Evolutionary conservation across 2,888 invertebrate species (phyloP).

Genomic region (Microplitis deprimator): DNA sequence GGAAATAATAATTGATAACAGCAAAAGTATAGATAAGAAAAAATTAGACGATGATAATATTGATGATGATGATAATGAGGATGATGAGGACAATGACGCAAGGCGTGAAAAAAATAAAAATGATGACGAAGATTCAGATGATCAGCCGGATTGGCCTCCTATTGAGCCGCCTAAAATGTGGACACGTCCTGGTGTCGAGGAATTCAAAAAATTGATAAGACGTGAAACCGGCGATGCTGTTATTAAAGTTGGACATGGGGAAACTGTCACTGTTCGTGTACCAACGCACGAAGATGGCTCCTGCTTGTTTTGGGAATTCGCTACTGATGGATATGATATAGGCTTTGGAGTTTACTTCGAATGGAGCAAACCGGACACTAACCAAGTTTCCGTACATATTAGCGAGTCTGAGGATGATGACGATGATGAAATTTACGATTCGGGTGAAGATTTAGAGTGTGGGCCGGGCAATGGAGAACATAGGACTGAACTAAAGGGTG

Average conservation of each 20-base stretch:
- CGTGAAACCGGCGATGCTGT: constrained; percentile 89
- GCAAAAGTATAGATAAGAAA: constrained; percentile 50
- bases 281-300: constrained; percentile 96
- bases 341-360: constrained; percentile 99
- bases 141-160: constrained; percentile 69
- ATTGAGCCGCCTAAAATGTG: constrained; percentile 92
- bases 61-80: constrained; percentile 47
- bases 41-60: constrained; percentile 47
- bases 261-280: constrained; percentile 96
- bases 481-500: constrained; percentile 61
- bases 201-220: constrained; percentile 91
- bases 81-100: constrained; percentile 49
- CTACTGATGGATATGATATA: constrained; percentile 97
- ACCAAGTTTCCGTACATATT: constrained; percentile 92
- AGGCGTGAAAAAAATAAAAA: constrained; percentile 54
- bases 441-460: constrained; percentile 75
- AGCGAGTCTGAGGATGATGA: constrained; percentile 93
- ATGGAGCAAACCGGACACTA: constrained; percentile 91
- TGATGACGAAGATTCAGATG: constrained; percentile 53
- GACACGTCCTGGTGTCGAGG: constrained; percentile 90
- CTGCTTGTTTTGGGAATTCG: constrained; percentile 98
- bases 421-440: constrained; percentile 75
- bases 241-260: constrained; percentile 95
- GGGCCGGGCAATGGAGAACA: constrained; percentile 61
- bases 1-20: constrained; percentile 54